These are phyloP conservation scores for Nineta flava DNA, from an alignment of 2,888 invertebrate genomes.

Conservation along the genomic window DNA sequence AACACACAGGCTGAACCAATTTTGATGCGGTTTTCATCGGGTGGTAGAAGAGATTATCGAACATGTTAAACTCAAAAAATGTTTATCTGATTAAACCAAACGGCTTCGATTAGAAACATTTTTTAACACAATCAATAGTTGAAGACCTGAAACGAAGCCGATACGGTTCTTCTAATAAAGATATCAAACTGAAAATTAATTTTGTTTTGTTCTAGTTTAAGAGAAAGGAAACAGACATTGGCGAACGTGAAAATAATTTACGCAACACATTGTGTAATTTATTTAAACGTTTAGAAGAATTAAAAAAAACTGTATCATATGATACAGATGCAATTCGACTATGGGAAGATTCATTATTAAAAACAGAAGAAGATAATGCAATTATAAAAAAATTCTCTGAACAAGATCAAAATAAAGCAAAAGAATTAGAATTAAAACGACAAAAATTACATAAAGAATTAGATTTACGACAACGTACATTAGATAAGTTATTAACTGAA, in stretches of 20 bases:
- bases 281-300: slow-evolving; percentile 40
- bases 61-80: no score
- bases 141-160: no score
- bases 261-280: slow-evolving; percentile 28
- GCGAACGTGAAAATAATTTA: slow-evolving; percentile 13
- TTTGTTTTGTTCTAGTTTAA: no score
- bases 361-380: slow-evolving; percentile 49
- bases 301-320: slow-evolving; percentile 51
- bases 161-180: no score
- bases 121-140: no score
- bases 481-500: slow-evolving; percentile 32
- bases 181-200: no score
- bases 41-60: no score
- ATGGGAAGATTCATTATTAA: slow-evolving; percentile 54
- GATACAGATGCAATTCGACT: slow-evolving; percentile 49
- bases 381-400: slow-evolving; percentile 56
- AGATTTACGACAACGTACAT: slow-evolving; percentile 27
- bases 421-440: slow-evolving; percentile 39
- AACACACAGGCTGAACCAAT: no score
- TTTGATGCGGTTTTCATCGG: no score
- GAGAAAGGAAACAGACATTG: no score
- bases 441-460: slow-evolving; percentile 32
- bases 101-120: no score
- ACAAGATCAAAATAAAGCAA: slow-evolving; percentile 50
- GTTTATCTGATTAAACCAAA: no score